Evolutionary conservation across 2,888 invertebrate genomes (phyloP).

Genomic region (Drosophila multiciliata): DNA sequence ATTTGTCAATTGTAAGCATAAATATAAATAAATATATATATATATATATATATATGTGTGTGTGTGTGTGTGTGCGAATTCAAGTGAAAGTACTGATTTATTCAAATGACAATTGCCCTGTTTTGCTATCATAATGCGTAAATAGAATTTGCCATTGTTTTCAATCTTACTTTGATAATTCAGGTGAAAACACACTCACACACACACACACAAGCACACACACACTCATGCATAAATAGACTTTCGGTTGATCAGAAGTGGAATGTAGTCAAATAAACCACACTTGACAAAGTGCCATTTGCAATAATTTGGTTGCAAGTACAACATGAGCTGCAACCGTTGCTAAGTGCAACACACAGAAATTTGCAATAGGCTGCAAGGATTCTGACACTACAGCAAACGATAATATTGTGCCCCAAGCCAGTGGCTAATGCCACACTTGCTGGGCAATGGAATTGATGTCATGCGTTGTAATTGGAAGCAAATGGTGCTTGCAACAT

Average conservation of each 20-base stretch:
- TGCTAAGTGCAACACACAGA: background rate
- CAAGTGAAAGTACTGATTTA: background rate
- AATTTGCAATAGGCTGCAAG: background rate
- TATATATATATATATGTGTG: background rate
- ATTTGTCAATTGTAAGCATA: background rate
- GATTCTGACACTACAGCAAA: background rate
- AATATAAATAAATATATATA: background rate
- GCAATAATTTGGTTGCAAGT: conserved; percentile 9
- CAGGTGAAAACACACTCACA: background rate
- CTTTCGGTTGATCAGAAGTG: conserved; percentile 64
- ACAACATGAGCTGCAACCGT: background rate
- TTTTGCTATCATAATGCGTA: background rate
- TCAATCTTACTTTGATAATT: background rate
- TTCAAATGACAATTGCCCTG: background rate
- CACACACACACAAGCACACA: background rate
- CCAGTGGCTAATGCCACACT: conserved; percentile 35
- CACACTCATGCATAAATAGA: conserved; percentile 24
- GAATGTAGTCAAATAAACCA: conserved; percentile 62
- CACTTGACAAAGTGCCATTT: conserved; percentile 55
- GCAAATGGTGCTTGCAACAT: background rate
- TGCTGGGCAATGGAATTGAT: conserved; percentile 30
- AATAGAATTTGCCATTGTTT: background rate
- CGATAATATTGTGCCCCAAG: background rate
- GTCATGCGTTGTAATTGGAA: background rate
- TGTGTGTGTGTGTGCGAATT: background rate